Evolutionary conservation across 2,113 vertebrate species (phyloP), one percentile per base, ranked within the genome.

Genomic region (Rhegmatorhina hoffmannsi): DNA sequence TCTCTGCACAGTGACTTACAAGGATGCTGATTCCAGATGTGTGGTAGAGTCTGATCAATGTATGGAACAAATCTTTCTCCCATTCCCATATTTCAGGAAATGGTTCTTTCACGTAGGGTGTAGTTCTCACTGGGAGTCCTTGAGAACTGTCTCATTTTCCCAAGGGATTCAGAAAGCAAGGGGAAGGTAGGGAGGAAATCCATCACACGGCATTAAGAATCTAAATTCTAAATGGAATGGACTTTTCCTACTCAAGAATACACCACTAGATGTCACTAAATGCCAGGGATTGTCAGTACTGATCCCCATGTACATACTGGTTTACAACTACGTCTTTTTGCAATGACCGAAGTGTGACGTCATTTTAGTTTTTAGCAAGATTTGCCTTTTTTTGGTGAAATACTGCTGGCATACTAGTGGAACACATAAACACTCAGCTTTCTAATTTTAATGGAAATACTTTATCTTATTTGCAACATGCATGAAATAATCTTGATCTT

Each of bases 251-350:
- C 5, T 17, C 29, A 19, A 29, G 7, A 49, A 91, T 58, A 25
- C 1, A 29, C 93, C 96, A 82, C 90, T 82, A 94, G 96, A 20
- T 94, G 95, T 94, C 96, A 93, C 79, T 92, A 29, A 76, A 90
- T 16, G 69, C 29, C 75, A 67, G 55, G 36, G 17, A 82, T 77
- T 73, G 17, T 9, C 47, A 9, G 1, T 2, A 4, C 17, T 11
- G 6, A 5, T 33, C 40, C 23, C 1, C 24, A 6, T 17, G 13
- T 3, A 2, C 3, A 16, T 3, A 4, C 5, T 0, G 1, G 7
- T 11, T 70, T 58, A 38, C 49, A 52, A 8, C 17, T 9, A 25
- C 1, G 14, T 40, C 7, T 55, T 81, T 84, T 63, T 44, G 17
- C 40, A 50, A 1, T 4, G 29, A n/a, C 13, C 26, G 0, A 69